Conservation (phyloP, 2,797 vertebrate species). For the Masticophis lateralis region DNA sequence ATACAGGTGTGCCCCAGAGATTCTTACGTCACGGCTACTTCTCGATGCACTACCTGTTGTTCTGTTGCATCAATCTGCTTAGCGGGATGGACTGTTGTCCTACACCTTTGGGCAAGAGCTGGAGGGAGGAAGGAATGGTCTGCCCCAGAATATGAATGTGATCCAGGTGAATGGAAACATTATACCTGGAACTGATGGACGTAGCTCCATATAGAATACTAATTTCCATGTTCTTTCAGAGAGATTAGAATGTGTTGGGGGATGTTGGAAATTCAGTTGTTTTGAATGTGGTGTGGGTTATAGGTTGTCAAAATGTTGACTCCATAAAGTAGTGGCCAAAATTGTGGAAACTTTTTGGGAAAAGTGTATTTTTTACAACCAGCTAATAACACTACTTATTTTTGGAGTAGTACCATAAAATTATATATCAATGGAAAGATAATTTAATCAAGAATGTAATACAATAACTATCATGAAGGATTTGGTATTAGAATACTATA, state of each 20-base stretch:
- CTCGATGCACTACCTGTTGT: background rate
- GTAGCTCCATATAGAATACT: background rate
- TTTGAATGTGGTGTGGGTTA: background rate
- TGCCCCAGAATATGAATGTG: background rate
- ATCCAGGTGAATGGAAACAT: background rate
- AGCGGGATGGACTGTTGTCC: background rate
- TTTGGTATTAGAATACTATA: too few relatives aligned
- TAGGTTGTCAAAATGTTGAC: background rate
- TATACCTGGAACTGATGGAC: background rate
- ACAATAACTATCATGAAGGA: too few relatives aligned
- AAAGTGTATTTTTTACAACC: too few relatives aligned
- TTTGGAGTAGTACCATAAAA: too few relatives aligned
- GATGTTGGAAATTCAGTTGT: background rate
- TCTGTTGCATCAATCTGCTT: background rate
- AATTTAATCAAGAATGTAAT: too few relatives aligned
- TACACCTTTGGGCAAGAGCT: background rate
- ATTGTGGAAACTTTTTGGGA: too few relatives aligned
- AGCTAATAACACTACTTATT: too few relatives aligned
- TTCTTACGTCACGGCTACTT: background rate
- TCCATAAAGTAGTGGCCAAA: background rate
- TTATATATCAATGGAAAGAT: too few relatives aligned
- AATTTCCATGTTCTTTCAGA: background rate
- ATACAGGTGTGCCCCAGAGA: background rate
- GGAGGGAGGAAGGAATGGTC: background rate
- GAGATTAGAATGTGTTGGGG: background rate